Evolutionary conservation across 2,113 vertebrate genomes (phyloP), one percentile per base, ranked within the genome.

Genomic region (Chamaetylas fuelleborni): DNA sequence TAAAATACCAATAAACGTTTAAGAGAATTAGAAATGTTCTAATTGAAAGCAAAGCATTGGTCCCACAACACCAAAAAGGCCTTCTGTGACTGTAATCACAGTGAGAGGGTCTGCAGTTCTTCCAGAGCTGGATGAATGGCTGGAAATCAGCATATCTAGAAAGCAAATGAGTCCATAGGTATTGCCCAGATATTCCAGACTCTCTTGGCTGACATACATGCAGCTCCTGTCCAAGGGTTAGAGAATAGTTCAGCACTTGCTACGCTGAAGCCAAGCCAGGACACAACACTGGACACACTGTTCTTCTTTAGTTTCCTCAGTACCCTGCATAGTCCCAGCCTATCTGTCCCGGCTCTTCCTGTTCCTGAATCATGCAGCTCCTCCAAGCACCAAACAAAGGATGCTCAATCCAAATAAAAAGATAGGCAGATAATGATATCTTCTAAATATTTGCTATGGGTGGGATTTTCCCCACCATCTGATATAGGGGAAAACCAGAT

Each of bases 391-490:
- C 57, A 94, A 92, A 96, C 93, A 96, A 94, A 94, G 86, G 69
- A 93, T 83, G 48, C 29, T 88, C 40, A 64, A 72, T 61, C 76
- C 82, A 96, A 92, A 81, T 86, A 84, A 84, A 86, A 86, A 81
- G 60, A 86, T 36, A 45, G 31, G 45, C 13, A 79, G 64, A 93
- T 85, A 88, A 80, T n/a, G 13, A 10, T 43, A 42, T 19, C 71
- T 88, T 93, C 90, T 92, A 96, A 95, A 92, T 93, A 90, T 78
- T 90, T 96, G 88, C 5, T 84, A 15, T 58, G 86, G 80, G 80
- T 84, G 72, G 88, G 56, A 67, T 94, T 88, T 92, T 92, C 36
- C 60, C 51, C 64, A 66, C 9, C 48, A 76, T 47, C 47, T 92
- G 61, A 90, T 10, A 20, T 2, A 58, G 38, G 31, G 19, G 17